Percentiles rank a stretch among this genome's conserved stretches.
Conservation (phyloP, 2,113 vertebrate genomes). For the Pachyramphus minor region DNA sequence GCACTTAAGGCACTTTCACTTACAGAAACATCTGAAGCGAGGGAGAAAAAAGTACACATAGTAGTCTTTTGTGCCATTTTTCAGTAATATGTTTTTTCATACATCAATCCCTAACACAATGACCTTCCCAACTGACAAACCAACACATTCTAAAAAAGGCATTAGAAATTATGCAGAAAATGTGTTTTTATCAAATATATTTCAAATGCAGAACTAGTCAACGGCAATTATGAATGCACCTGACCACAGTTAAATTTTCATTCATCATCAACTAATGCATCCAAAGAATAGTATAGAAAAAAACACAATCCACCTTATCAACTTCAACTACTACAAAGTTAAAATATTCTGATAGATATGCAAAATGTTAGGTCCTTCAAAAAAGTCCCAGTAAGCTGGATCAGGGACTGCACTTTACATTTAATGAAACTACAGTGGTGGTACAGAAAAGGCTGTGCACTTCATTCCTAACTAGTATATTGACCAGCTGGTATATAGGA, state of each 20-base stretch:
- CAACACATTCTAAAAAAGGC: neutral
- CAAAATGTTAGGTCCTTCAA: neutral
- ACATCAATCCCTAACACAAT: neutral
- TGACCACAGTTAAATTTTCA: neutral
- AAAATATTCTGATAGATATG: neutral
- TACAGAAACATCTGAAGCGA: neutral
- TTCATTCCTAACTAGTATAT: neutral
- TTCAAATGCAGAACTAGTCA: neutral
- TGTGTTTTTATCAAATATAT: neutral
- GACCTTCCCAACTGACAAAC: neutral
- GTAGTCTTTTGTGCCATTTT: neutral
- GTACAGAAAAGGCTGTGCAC: neutral
- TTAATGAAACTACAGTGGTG: neutral
- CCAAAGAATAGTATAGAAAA: neutral
- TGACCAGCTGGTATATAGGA: neutral
- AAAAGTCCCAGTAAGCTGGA: neutral
- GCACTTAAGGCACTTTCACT: neutral
- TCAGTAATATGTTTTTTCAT: neutral
- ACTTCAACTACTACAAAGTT: neutral
- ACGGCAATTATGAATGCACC: neutral
- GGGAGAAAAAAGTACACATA: neutral
- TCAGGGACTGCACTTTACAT: neutral
- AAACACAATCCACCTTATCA: neutral
- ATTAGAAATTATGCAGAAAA: neutral
- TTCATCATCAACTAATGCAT: neutral